Base-by-base conservation (phyloP, 1,140 invertebrate species). In the Tetramorium parvispinum region DNA sequence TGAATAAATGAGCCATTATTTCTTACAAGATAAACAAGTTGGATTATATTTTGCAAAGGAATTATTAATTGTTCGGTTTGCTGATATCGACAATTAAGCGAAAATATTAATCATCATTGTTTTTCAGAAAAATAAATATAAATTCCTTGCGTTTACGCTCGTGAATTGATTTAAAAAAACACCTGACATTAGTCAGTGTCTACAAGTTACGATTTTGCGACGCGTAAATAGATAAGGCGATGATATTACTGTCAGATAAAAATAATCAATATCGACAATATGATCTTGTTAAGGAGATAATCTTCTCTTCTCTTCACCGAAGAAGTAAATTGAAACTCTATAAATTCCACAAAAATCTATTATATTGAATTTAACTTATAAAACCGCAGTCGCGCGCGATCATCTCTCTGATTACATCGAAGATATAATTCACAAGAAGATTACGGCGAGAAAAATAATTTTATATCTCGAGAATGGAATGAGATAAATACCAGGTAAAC, bases 401-500 rank as follows among this genome's bases (percentile, higher is more conserved):
- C 53, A 79, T 55, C 43, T 49, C 7, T 57, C 37, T 55, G 21
- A 46, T 78, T 59, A 81, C 18, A 65, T 66, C 61, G 16, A 37
- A 32, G 27, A 11, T 59, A 46, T 24, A 81, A 81, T 27, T 43
- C 21, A 11, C 53, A 82, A 63, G 55, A 82, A 46, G 18, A 51
- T 13, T 65, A 11, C 32, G 18, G 27, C 51, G 7, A 75, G 27
- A 59, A 63, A 59, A 46, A 40, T 63, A 16, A 24, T 59, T 57
- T 78, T 43, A 66, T 65, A 85, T 76, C 40, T 85, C 70, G 8
- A 71, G 21, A 85, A 37, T 3, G 43, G 32, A 86, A 78, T 10
- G 49, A 8, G 7, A 43, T 49, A 71, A 63, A 53, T 32, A 21
- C 43, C 71, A 87, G 70, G 70, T 91, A 65, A 82, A 87, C 55